These are phyloP conservation scores for Bombus pascuorum DNA, from an alignment of 1,140 invertebrate species.

Conservation along the genomic window DNA sequence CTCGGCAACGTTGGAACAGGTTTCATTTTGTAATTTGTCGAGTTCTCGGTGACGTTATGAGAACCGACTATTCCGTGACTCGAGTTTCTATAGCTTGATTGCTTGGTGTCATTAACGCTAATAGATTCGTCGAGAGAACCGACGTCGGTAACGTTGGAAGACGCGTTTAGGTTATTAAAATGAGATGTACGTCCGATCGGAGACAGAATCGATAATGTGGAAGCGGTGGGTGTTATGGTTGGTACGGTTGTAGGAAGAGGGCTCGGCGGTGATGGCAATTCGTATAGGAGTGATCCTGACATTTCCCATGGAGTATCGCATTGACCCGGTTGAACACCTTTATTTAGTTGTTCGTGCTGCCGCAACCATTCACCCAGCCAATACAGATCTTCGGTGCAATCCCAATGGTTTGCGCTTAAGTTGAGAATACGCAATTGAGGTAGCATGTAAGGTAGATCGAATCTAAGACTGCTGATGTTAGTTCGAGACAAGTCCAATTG, in stretches of 20 bases:
- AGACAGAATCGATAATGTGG: conserved; percentile 36
- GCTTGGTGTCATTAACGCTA: not conserved
- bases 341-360: conserved; percentile 82
- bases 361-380: conserved; percentile 87
- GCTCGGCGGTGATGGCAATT: conserved; percentile 74
- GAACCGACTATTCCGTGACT: no score
- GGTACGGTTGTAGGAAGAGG: conserved; percentile 3
- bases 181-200: conserved; percentile 24
- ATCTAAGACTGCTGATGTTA: conserved; percentile 85
- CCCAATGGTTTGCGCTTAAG: conserved; percentile 85
- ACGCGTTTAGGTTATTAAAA: conserved; percentile 34
- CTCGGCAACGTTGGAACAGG: not conserved
- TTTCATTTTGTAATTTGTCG: no score
- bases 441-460: conserved; percentile 87
- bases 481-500: conserved; percentile 87
- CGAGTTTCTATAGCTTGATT: not conserved
- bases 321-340: conserved; percentile 67
- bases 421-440: conserved; percentile 86
- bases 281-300: conserved; percentile 76
- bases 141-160: conserved; percentile 46
- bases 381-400: conserved; percentile 84
- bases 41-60: no score
- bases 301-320: conserved; percentile 77
- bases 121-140: conserved; percentile 3
- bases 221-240: conserved; percentile 1